Evolutionary conservation across 2,113 vertebrate genomes (phyloP).

Genomic region (Muscicapa adusta): DNA sequence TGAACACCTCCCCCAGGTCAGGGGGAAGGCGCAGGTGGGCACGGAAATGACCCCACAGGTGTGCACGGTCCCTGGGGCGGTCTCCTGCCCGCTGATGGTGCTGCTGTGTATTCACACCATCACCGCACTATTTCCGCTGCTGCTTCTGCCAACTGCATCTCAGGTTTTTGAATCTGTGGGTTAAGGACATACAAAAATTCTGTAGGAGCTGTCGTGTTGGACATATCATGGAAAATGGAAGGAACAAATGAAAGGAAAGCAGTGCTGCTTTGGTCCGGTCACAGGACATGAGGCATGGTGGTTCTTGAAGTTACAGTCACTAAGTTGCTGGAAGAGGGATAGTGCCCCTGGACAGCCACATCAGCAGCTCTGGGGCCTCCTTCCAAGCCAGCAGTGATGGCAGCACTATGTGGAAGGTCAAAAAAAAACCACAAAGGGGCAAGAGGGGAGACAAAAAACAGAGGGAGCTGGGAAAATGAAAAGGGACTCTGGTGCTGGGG

Average conservation of each 20-base stretch:
- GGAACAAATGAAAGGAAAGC: background rate
- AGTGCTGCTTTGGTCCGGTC: background rate
- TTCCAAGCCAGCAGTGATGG: background rate
- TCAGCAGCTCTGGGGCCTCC: background rate
- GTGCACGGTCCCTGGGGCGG: too few relatives aligned
- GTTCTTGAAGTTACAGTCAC: background rate
- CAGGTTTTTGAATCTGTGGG: slow-evolving; percentile 21
- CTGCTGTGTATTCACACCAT: background rate
- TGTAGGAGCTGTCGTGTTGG: background rate
- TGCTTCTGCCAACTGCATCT: background rate
- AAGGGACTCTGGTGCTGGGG: background rate
- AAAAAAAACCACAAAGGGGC: background rate
- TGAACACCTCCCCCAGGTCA: background rate
- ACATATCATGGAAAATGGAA: background rate
- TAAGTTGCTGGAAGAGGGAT: background rate
- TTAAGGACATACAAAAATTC: background rate
- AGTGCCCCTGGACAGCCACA: background rate
- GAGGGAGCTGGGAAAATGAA: background rate
- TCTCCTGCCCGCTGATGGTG: background rate
- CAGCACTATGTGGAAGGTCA: background rate
- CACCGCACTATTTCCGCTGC: slow-evolving; percentile 15
- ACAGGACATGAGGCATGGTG: fast-evolving
- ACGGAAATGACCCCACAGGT: fast-evolving
- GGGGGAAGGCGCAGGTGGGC: fast-evolving
- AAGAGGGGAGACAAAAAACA: background rate